Percentiles rank a stretch among this genome's conserved stretches.
Evolutionary conservation across 2,888 invertebrate genomes (phyloP).

Genomic region (Phyllotreta cruciferae): DNA sequence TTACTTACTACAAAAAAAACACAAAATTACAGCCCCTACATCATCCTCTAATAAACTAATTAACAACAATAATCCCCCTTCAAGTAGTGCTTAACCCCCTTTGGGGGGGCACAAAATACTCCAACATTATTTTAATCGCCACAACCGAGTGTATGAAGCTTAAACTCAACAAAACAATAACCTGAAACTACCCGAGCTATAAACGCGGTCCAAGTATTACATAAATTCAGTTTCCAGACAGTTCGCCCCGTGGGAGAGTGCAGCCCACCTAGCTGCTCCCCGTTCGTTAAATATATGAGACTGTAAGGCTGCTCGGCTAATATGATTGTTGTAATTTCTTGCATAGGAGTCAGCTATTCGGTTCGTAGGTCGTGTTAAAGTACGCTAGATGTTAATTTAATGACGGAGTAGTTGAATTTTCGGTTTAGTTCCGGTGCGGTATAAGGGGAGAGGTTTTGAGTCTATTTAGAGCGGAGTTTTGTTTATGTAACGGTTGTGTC

Average conservation of each 20-base stretch:
- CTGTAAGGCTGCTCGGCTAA: conserved; percentile 16
- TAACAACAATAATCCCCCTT: no score
- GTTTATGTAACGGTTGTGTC: not conserved
- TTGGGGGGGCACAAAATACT: not conserved
- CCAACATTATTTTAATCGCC: not conserved
- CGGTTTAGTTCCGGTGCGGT: not conserved
- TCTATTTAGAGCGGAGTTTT: conserved; percentile 1
- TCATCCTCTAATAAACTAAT: no score
- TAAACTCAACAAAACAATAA: not conserved
- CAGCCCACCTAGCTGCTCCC: conserved; percentile 13
- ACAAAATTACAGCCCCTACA: no score
- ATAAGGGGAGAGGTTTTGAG: not conserved
- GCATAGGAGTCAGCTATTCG: conserved; percentile 18
- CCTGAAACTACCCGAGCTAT: not conserved
- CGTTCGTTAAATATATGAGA: conserved; percentile 20
- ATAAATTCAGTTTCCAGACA: conserved; percentile 29
- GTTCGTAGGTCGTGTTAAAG: conserved; percentile 18
- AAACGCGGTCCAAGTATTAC: conserved; percentile 25
- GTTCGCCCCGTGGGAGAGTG: conserved; percentile 24
- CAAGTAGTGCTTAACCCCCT: no score
- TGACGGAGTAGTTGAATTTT: conserved; percentile 16
- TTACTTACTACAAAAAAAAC: no score
- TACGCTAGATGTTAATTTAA: conserved; percentile 19
- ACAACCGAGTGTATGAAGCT: no score
- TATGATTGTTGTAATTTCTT: conserved; percentile 23